Evolutionary conservation across 2,888 invertebrate species (phyloP), one percentile per base, ranked within the genome.

Genomic region (Gibbula magus): DNA sequence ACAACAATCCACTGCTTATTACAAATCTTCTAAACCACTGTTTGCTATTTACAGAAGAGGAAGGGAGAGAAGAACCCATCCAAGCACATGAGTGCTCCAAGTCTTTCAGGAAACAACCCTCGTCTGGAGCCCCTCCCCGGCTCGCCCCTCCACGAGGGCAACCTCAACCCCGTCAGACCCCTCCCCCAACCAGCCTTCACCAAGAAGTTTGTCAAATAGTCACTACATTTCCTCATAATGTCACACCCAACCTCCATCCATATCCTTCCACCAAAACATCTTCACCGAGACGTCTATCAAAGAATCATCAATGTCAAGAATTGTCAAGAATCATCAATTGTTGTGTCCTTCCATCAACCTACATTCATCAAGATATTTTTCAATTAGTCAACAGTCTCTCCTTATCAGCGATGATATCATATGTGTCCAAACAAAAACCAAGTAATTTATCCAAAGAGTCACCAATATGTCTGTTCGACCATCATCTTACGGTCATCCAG

Each of bases 111-210:
- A 45, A 66, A 77, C 22, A 80, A 81, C 66, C 88, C 86, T 13
- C 83, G 91, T 39, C 87, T 93, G 18, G 90, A 92, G 52, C 93
- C 92, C 7, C 82, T 93, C 13, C 92, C 92, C 8, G 90, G 90
- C 75, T 92, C 92, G 13, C 92, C 92, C 0, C 73, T 91, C 51
- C 92, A 93, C 79, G 90, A 91, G 77, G 90, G 89, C 54, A 80
- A 85, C 35, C 84, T 93, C 52, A 92, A 92, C 84, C 91, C 91
- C 5, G 84, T 86, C 67, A 90, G 86, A 80, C 92, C 92, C 2
- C 87, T 93, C 35, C 91, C 92, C 16, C 90, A 90, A 20, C 89
- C 91, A 53, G 79, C 83, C 8, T 89, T 90, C 61, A 84, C 88
- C 51, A 92, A 92, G 84, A 92, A 91, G 80, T 92, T 92, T 87